Evolutionary conservation across 2,797 vertebrate species (phyloP), one percentile per base, ranked within the genome.

Genomic region (Typhlichthys eigenmanni): DNA sequence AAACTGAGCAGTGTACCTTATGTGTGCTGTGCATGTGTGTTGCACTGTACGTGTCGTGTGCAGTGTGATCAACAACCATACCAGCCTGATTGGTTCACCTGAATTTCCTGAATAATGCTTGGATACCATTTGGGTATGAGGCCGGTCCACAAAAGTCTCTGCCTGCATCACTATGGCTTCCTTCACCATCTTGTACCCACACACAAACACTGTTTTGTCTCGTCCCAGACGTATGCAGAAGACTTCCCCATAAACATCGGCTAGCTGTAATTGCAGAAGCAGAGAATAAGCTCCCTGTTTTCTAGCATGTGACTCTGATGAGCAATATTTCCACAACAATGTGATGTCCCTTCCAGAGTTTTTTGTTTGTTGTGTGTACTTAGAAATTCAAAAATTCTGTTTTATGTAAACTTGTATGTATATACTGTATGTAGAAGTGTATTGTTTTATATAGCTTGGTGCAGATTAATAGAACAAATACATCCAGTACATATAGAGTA

Each of bases 151-250:
- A 76, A 95, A 94, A 64, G 82, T 85, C n/a, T 95, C 91, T 0
- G 88, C 93, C 67, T 94, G 92, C 55, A 87, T 88, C 32, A 93
- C 78, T 0, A 96, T 82, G 19, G 85, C 91, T 66, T 96, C 95
- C 71, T 92, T 96, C 66, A 94, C 78, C 88, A 92, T 74, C 52
- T 69, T 83, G 66, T 94, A 88, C 13, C 95, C 93, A 0, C 62
- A 93, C 17, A 95, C 3, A 13, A 91, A 0, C 56, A 96, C 90
- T 0, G 78, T 5, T 1, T 51, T 72, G 7, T 75, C 32, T 0
- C 19, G 46, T 13, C 92, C 92, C n/a, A 93, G 0, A 0, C 88
- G 38, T 0, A 92, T 0, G 70, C 87, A 79, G 13, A 94, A 82
- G 62, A 96, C 47, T 10, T 95, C 89, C 53, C 95, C 94, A 0